A percentile compares a stretch with the other conserved stretches of the same genome.
phyloP scores from a whole-genome alignment of 2,797 vertebrate genomes.

The Clarias laeviceps region DNA sequence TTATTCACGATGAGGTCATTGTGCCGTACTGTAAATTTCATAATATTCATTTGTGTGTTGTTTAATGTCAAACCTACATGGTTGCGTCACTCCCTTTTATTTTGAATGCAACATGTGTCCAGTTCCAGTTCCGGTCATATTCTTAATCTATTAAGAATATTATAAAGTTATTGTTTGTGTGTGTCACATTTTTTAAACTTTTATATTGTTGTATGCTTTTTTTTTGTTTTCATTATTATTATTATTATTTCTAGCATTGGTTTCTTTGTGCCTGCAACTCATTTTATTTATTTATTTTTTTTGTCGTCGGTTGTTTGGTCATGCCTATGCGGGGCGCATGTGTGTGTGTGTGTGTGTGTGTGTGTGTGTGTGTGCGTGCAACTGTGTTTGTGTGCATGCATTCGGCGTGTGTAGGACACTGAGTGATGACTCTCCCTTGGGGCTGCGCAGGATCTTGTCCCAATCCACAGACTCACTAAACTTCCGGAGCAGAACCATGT shows the following conservation, averaged over 20 bases:
- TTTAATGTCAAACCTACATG: background rate
- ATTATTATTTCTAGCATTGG: conserved; percentile 1
- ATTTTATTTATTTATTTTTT: conserved; percentile 34
- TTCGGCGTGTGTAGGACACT: conserved; percentile 74
- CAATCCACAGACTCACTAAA: conserved; percentile 93
- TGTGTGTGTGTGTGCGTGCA: conserved; percentile 39
- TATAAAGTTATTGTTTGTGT: background rate
- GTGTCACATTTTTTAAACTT: background rate
- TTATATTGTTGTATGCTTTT: conserved; percentile 11
- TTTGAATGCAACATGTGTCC: conserved; percentile 11
- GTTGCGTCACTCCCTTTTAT: background rate
- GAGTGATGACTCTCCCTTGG: conserved; percentile 85
- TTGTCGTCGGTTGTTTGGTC: conserved; percentile 43
- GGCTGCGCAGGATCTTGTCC: conserved; percentile 88
- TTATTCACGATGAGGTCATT: background rate
- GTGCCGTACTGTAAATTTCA: background rate
- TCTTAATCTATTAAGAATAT: background rate
- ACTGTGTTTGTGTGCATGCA: conserved; percentile 44
- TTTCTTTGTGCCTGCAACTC: conserved; percentile 29
- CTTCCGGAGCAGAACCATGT: conserved; percentile 85
- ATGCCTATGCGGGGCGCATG: conserved; percentile 41
- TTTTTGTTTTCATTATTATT: background rate
- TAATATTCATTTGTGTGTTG: conserved; percentile 4
- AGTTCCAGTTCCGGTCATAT: background rate
- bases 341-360: conserved; percentile 37